Evolutionary conservation across 2,113 vertebrate genomes (phyloP).

Genomic region (Rhabdornis inornatus): DNA sequence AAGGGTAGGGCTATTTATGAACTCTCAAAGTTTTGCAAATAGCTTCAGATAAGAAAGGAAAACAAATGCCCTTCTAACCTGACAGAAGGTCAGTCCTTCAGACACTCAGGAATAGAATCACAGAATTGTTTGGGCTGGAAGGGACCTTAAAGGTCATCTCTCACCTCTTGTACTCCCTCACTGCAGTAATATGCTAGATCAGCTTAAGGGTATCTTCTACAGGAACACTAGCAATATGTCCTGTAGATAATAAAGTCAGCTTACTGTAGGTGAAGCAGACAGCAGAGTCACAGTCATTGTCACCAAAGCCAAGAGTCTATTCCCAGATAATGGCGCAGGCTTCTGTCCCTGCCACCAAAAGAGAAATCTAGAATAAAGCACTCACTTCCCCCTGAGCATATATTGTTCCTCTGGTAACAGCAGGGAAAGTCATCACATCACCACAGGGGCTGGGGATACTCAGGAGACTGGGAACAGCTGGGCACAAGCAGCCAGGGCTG

Average conservation of each 20-base stretch:
- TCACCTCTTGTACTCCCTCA: not conserved
- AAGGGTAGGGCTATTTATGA: not conserved
- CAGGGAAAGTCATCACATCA: not conserved
- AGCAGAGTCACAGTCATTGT: not conserved
- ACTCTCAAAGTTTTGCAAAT: not conserved
- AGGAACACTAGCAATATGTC: not conserved
- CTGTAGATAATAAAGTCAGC: not conserved
- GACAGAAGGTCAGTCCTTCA: not conserved
- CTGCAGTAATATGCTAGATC: not conserved
- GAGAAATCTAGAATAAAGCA: not conserved
- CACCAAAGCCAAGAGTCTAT: not conserved
- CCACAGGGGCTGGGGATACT: fast-evolving
- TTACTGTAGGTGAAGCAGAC: not conserved
- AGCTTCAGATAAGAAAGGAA: not conserved
- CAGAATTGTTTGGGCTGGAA: not conserved
- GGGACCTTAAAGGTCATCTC: not conserved
- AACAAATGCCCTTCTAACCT: not conserved
- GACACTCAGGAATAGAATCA: not conserved
- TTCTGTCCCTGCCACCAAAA: not conserved
- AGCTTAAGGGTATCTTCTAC: not conserved
- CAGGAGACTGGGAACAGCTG: fast-evolving
- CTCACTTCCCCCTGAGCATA: fast-evolving
- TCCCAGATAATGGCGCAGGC: not conserved
- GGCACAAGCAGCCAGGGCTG: not conserved
- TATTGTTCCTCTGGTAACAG: not conserved